Evolutionary conservation across 2,113 vertebrate species (phyloP).

Genomic region (Coracopsis vasa): DNA sequence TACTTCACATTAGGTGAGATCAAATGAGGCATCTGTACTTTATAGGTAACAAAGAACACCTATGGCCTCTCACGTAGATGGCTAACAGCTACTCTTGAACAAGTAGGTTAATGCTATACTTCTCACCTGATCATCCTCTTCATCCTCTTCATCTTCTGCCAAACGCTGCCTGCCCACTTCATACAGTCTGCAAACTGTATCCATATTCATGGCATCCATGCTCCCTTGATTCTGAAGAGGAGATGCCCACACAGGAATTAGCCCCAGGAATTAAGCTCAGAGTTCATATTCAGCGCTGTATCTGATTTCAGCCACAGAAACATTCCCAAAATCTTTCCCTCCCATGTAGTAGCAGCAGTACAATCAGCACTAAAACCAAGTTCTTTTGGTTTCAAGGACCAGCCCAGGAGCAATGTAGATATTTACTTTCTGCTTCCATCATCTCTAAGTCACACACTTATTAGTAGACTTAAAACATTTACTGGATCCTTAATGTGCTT

Average conservation of each 20-base stretch:
- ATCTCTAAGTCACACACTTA: not conserved
- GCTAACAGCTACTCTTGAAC: not conserved
- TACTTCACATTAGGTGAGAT: not conserved
- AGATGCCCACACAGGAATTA: constrained; percentile 13
- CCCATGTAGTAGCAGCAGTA: not conserved
- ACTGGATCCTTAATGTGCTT: not conserved
- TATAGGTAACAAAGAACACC: not conserved
- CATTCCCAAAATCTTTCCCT: not conserved
- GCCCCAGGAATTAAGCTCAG: not conserved
- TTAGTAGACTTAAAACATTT: not conserved
- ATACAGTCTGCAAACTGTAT: constrained; percentile 97
- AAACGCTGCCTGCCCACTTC: constrained; percentile 95
- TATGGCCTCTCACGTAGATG: not conserved
- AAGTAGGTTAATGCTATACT: not conserved
- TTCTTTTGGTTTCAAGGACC: not conserved
- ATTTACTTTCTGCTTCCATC: not conserved
- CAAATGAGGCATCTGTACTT: not conserved
- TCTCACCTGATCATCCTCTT: constrained; percentile 95
- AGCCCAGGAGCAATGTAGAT: not conserved
- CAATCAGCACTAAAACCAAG: not conserved
- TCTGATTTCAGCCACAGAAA: not conserved
- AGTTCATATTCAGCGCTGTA: not conserved
- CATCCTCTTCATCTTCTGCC: constrained; percentile 97
- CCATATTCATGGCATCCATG: constrained; percentile 94
- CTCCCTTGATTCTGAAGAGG: constrained; percentile 87